These are phyloP conservation scores for Himalopsyche japonica DNA, from an alignment of 2,888 invertebrate species.

Conservation along the genomic window DNA sequence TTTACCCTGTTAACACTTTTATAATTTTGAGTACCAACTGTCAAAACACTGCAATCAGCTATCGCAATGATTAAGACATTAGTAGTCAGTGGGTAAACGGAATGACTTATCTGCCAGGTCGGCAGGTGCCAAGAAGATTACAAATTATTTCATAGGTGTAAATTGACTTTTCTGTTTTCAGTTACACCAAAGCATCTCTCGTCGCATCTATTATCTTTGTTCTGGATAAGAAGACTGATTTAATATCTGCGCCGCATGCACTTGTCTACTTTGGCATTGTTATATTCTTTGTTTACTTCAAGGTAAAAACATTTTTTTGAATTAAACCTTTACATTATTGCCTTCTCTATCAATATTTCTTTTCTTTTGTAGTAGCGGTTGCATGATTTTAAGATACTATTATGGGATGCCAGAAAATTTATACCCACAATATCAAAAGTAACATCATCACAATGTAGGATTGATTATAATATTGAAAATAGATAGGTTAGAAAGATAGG, in stretches of 20 bases:
- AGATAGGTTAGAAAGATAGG: too few species aligned
- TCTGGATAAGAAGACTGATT: slow-evolving; percentile 93
- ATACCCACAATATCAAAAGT: background rate
- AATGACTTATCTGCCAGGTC: too few species aligned
- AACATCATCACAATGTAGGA: background rate
- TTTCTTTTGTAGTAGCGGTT: background rate
- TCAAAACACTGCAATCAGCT: too few species aligned
- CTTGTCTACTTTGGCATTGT: slow-evolving; percentile 97
- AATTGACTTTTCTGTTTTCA: slow-evolving; percentile 53
- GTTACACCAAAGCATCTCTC: slow-evolving; percentile 95
- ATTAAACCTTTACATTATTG: background rate
- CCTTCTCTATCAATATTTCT: background rate
- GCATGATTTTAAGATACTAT: background rate
- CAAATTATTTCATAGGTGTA: too few species aligned
- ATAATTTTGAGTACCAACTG: too few species aligned
- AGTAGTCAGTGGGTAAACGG: too few species aligned
- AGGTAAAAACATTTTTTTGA: slow-evolving; percentile 55
- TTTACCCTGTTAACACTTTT: too few species aligned
- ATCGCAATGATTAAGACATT: too few species aligned
- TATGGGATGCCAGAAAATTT: too few species aligned
- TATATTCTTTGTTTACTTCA: slow-evolving; percentile 96
- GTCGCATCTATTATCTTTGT: slow-evolving; percentile 96
- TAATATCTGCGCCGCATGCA: slow-evolving; percentile 95
- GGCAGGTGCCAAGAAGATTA: too few species aligned
- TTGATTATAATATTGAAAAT: too few species aligned